A percentile compares a stretch with the other conserved stretches of the same genome.
Evolutionary conservation across 2,797 vertebrate genomes (phyloP).

Genomic region (Echeneis naucrates): DNA sequence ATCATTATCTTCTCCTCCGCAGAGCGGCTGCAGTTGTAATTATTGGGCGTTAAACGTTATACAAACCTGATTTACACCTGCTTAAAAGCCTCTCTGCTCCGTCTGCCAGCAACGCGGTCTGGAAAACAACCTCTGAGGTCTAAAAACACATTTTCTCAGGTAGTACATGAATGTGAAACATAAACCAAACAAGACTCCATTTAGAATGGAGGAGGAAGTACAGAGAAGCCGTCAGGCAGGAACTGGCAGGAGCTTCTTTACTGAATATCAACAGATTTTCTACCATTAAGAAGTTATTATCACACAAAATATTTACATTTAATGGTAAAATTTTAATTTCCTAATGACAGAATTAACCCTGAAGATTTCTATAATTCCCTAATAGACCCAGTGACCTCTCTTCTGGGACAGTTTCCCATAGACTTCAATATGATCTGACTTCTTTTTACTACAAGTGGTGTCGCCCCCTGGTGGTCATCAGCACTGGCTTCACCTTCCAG

Average conservation of each 20-base stretch:
- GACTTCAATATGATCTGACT: too few species aligned
- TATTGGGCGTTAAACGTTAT: slow-evolving; percentile 48
- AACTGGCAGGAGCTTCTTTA: not conserved
- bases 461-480: too few species aligned
- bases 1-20: slow-evolving; percentile 37
- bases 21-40: slow-evolving; percentile 25
- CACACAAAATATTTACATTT: not conserved
- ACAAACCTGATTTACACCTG: slow-evolving; percentile 68
- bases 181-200: slow-evolving; percentile 13
- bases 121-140: slow-evolving; percentile 4
- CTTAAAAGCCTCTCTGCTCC: slow-evolving; percentile 52
- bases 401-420: too few species aligned
- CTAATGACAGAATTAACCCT: too few species aligned
- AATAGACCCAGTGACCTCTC: too few species aligned
- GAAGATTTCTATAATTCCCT: too few species aligned
- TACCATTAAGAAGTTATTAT: not conserved
- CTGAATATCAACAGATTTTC: not conserved
- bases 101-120: slow-evolving; percentile 16
- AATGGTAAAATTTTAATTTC: not conserved
- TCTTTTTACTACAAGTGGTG: too few species aligned
- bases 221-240: not conserved
- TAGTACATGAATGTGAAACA: not conserved
- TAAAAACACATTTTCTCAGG: slow-evolving; percentile 25
- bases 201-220: not conserved
- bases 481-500: too few species aligned